These are phyloP conservation scores for Masticophis lateralis DNA, from an alignment of 2,797 vertebrate genomes.

Conservation along the genomic window DNA sequence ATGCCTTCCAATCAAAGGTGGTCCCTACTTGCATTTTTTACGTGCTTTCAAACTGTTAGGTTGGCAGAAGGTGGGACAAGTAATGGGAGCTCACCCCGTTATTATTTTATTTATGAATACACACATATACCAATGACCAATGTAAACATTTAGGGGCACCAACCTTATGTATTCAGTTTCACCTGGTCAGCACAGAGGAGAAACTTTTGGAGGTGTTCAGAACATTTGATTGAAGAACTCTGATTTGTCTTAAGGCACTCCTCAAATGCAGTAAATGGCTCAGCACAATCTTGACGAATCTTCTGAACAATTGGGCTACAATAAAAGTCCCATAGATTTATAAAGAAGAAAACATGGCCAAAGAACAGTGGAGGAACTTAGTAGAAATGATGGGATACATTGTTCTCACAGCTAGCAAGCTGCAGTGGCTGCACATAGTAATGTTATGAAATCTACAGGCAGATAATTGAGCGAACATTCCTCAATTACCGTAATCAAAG, in stretches of 20 bases:
- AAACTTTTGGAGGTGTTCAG: slow-evolving; percentile 79
- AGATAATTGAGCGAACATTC: background rate
- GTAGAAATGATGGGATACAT: background rate
- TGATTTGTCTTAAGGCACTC: slow-evolving; percentile 84
- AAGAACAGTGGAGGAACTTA: background rate
- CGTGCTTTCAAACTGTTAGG: too few relatives aligned
- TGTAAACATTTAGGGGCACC: background rate
- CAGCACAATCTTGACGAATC: slow-evolving; percentile 81
- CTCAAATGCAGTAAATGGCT: slow-evolving; percentile 85
- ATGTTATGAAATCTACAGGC: background rate
- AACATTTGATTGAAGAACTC: slow-evolving; percentile 74
- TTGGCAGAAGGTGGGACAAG: too few relatives aligned
- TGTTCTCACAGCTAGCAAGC: background rate
- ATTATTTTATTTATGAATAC: background rate
- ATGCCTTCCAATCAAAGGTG: too few relatives aligned
- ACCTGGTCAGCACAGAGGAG: slow-evolving; percentile 85
- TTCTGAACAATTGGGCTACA: slow-evolving; percentile 87
- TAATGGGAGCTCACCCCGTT: too few relatives aligned
- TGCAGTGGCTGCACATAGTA: background rate
- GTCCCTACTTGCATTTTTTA: too few relatives aligned
- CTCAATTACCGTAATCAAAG: background rate
- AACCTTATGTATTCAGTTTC: slow-evolving; percentile 65
- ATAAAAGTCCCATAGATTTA: background rate
- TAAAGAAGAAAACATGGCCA: background rate
- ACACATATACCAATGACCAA: background rate